Evolutionary conservation across 2,888 invertebrate species (phyloP).

Genomic region (Rhogogaster chlorosoma): DNA sequence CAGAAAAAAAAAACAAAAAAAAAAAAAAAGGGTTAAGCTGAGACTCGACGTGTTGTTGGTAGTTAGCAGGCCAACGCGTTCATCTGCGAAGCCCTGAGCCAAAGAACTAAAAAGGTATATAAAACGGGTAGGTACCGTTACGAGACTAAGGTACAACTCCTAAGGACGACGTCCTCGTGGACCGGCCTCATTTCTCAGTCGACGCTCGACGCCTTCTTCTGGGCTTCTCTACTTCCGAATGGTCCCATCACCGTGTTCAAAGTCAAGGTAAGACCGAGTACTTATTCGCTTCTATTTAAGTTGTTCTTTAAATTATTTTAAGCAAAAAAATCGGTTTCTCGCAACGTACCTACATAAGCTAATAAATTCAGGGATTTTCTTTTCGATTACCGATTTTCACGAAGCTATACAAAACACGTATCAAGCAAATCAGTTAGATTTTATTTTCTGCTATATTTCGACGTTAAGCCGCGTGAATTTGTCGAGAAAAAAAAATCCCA

Average conservation of each 20-base stretch:
- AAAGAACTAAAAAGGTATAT: not conserved
- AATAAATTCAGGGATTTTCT: no score
- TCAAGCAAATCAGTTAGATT: no score
- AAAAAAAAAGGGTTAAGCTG: slow-evolving; percentile 28
- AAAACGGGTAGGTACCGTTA: slow-evolving; percentile 32
- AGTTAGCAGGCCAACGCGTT: slow-evolving; percentile 11
- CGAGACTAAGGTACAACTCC: not conserved
- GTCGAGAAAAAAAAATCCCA: not conserved
- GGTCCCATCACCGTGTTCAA: not conserved
- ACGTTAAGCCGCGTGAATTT: not conserved
- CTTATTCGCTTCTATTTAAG: not conserved
- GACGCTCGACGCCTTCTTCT: slow-evolving; percentile 18
- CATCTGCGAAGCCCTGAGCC: slow-evolving; percentile 22
- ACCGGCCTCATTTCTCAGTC: slow-evolving; percentile 38
- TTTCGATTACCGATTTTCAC: no score
- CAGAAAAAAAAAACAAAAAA: not conserved
- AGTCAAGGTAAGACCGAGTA: not conserved
- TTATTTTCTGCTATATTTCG: no score
- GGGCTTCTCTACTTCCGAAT: not conserved
- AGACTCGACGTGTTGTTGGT: slow-evolving; percentile 13
- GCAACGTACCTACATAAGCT: not conserved
- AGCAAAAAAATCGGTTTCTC: not conserved
- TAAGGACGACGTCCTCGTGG: slow-evolving; percentile 32
- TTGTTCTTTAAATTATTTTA: not conserved
- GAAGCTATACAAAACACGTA: no score